These are phyloP conservation scores for Leptoclinus maculatus DNA, from an alignment of 2,797 vertebrate genomes.

Conservation along the genomic window DNA sequence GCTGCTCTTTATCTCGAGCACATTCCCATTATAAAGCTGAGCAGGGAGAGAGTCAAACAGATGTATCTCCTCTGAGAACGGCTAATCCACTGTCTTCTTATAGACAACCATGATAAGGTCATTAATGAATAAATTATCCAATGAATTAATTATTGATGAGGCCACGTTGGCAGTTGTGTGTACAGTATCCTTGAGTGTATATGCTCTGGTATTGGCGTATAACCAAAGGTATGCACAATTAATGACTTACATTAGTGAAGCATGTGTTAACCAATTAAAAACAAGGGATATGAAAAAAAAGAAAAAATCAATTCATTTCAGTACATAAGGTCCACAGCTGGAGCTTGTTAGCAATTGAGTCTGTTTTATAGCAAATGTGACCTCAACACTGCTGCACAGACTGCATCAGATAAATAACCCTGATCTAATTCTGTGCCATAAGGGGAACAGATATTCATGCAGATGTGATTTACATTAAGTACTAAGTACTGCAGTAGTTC, in stretches of 20 bases:
- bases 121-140: slow-evolving; percentile 85
- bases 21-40: slow-evolving; percentile 21
- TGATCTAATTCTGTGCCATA: background rate
- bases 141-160: slow-evolving; percentile 79
- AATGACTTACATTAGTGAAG: slow-evolving; percentile 6
- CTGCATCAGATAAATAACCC: background rate
- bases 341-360: background rate
- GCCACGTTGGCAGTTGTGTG: slow-evolving; percentile 52
- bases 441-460: background rate
- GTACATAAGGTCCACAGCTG: background rate
- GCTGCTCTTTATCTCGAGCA: slow-evolving; percentile 29
- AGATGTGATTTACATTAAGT: background rate
- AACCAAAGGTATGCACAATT: slow-evolving; percentile 24
- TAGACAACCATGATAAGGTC: slow-evolving; percentile 75
- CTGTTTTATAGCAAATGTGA: background rate
- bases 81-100: slow-evolving; percentile 60
- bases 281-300: background rate
- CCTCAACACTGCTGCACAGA: background rate
- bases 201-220: slow-evolving; percentile 14
- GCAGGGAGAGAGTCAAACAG: slow-evolving; percentile 26
- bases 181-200: slow-evolving; percentile 43
- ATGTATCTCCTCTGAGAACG: slow-evolving; percentile 54
- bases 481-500: background rate
- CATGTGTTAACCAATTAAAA: background rate
- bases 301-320: background rate